Evolutionary conservation across 2,888 invertebrate genomes (phyloP).

Genomic region (Macrosoma leucophasiata): DNA sequence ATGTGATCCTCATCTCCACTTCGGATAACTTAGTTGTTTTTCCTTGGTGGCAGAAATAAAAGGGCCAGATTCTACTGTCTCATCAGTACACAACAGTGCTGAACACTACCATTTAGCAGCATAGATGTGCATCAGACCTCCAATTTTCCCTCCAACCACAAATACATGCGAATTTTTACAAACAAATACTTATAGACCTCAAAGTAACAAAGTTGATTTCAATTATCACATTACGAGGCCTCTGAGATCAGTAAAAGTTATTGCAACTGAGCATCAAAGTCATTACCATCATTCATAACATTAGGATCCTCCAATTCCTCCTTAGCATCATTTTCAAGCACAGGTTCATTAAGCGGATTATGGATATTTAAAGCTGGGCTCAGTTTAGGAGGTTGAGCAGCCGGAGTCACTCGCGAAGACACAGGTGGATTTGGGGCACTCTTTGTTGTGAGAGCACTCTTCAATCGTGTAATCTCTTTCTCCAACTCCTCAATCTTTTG

Average conservation of each 20-base stretch:
- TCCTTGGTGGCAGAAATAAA: no score
- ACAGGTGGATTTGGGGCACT: constrained; percentile 44
- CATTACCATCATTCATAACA: constrained; percentile 53
- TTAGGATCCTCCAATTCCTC: constrained; percentile 68
- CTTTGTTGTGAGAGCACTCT: constrained; percentile 51
- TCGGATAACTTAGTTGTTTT: no score
- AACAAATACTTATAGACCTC: no score
- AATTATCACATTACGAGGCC: constrained; percentile 29
- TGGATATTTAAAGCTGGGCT: constrained; percentile 53
- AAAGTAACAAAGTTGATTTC: no score
- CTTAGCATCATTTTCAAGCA: constrained; percentile 63
- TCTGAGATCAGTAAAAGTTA: constrained; percentile 17
- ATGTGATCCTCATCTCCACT: no score
- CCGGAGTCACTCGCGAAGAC: constrained; percentile 55
- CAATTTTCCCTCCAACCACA: no score
- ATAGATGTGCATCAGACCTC: no score
- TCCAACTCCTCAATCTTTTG: constrained; percentile 58
- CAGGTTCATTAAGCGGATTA: constrained; percentile 54
- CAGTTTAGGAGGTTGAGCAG: constrained; percentile 53
- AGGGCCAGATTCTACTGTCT: no score
- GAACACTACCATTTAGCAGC: no score
- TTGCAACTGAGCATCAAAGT: constrained; percentile 53
- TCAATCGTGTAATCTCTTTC: constrained; percentile 53
- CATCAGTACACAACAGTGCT: no score
- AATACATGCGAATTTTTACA: no score